Base-by-base conservation (phyloP, 2,797 vertebrate species). In the Tolypeutes matacus region DNA sequence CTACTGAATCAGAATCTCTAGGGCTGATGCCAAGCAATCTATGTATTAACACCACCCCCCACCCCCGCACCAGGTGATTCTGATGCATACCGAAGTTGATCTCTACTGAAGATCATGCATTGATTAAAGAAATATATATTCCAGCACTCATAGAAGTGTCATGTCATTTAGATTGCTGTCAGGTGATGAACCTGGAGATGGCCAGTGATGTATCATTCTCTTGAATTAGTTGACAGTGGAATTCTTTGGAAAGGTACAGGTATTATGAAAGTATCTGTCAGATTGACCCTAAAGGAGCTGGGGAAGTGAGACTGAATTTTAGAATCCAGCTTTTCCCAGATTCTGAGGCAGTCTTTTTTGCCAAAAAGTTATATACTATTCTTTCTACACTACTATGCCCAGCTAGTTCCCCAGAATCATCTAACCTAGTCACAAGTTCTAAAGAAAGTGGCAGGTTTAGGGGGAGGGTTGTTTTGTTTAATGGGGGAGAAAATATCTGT, bases 401-500 rank as follows among this genome's bases (percentile, higher is more conserved):
- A 78, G 42, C 70, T n/a, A 31, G 5, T 46, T 42, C 49, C 20
- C 21, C 17, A 12, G 25, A 69, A 77, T 64, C 36, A 29, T 64
- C 42, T 85, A 23, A 56, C 15, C 46, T 29, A 67, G 9, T 62
- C 39, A 42, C 18, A 82, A 60, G 21, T 29, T 69, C 42, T 58
- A 39, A 82, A 60, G 58, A 83, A 60, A 76, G 12, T 75, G 8
- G n/a, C 67, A 89, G 27, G 14, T 85, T 34, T 36, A 34, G 20
- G n/a, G 34, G 21, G 23, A 1, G 36, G 31, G 18, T 46, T 25
- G 42, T 73, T 86, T 89, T 69, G 42, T 82, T 90, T 93, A 87
- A 83, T 53, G 23, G 51, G 39, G 88, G 86, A 94, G 46, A n/a
- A 92, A 67, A 7, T 80, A 60, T 90, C 91, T 83, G 62, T 70